phyloP scores from a whole-genome alignment of 2,797 vertebrate species.

The Tarsius wallacei region DNA sequence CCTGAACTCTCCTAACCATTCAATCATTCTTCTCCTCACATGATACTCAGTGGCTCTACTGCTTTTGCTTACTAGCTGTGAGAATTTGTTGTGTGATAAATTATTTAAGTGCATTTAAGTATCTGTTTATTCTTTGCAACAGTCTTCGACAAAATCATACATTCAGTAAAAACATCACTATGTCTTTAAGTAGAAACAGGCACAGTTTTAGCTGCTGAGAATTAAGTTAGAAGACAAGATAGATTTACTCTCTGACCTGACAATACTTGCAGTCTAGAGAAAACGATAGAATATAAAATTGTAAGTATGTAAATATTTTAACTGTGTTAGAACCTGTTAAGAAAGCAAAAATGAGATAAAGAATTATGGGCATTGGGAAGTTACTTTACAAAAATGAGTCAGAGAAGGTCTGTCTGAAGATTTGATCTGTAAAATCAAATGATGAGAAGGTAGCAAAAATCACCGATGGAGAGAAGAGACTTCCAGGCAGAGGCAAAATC shows the following conservation, averaged over 20 bases:
- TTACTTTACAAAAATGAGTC: background rate
- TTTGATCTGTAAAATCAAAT: background rate
- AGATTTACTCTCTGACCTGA: background rate
- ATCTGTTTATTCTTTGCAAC: background rate
- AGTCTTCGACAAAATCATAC: background rate
- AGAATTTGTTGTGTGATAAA: background rate
- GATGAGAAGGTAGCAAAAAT: background rate
- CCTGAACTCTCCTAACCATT: background rate
- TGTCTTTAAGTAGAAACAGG: background rate
- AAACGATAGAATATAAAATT: background rate
- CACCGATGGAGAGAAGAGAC: background rate
- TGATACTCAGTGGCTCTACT: background rate
- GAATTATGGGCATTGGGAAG: background rate
- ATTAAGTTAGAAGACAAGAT: background rate
- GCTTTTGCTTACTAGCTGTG: background rate
- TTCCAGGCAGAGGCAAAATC: background rate
- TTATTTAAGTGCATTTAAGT: background rate
- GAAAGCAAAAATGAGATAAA: background rate
- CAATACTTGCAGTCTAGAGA: background rate
- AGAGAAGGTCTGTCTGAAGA: background rate
- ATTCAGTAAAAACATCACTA: background rate
- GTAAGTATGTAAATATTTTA: background rate
- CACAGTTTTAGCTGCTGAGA: background rate
- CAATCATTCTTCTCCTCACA: no score
- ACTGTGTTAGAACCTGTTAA: background rate